Conservation (phyloP, 2,797 vertebrate species). For the Poecile montanus region DNA sequence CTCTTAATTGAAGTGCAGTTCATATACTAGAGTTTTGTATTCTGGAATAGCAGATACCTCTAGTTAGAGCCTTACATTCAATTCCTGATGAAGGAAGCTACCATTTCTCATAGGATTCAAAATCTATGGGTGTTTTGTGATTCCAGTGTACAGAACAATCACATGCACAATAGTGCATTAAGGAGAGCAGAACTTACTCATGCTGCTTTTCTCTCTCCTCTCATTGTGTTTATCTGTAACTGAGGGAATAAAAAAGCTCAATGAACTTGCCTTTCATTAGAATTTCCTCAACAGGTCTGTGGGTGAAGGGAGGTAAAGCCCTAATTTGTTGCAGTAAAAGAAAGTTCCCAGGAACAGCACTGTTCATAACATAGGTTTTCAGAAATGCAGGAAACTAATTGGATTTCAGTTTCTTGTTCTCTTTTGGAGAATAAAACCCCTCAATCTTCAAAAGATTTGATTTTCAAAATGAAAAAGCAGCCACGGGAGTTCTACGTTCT, state of each 20-base stretch:
- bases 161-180: neutral
- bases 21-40: neutral
- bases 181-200: neutral
- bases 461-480: constrained; percentile 14
- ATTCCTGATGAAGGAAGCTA: neutral
- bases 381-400: constrained; percentile 32
- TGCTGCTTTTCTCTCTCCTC: constrained; percentile 11
- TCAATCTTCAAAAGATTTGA: neutral
- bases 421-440: neutral
- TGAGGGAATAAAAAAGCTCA: constrained; percentile 20
- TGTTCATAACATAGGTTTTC: neutral
- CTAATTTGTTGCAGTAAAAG: constrained; percentile 13
- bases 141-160: neutral
- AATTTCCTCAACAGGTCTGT: constrained; percentile 9
- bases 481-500: neutral
- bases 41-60: neutral
- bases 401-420: constrained; percentile 29
- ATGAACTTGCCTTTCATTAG: constrained; percentile 25
- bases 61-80: neutral
- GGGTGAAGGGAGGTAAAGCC: neutral
- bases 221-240: constrained; percentile 20
- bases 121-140: neutral
- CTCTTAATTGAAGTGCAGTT: neutral
- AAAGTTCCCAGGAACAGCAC: neutral
- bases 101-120: neutral